A percentile compares a stretch with the other conserved stretches of the same genome.
These are phyloP conservation scores for Aphelenchoides fujianensis DNA, from an alignment of 1,140 invertebrate species.

Conservation along the genomic window DNA sequence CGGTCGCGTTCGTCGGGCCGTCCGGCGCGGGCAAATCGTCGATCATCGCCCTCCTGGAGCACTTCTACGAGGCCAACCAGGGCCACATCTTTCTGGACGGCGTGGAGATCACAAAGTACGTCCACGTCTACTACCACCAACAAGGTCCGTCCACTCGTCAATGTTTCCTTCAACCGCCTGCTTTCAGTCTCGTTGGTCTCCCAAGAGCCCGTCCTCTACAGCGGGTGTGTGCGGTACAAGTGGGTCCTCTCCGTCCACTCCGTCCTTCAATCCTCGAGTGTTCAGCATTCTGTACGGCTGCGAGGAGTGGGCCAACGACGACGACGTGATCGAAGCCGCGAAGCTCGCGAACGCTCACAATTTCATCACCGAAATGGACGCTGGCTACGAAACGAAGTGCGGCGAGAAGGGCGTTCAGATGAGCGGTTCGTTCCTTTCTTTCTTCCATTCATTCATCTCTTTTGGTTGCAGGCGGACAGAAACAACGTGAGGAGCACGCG, in stretches of 20 bases:
- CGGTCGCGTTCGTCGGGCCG: background rate
- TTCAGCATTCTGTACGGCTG: slow-evolving; percentile 26
- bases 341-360: slow-evolving; percentile 56
- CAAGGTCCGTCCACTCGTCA: too few species aligned
- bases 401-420: slow-evolving; percentile 58
- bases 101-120: slow-evolving; percentile 58
- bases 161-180: too few species aligned
- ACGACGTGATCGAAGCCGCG: slow-evolving; percentile 44
- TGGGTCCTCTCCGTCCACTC: too few species aligned
- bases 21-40: slow-evolving; percentile 63
- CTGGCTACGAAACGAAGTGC: slow-evolving; percentile 49
- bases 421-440: too few species aligned
- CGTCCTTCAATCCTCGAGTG: too few species aligned
- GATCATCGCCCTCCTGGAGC: slow-evolving; percentile 63
- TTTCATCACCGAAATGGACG: slow-evolving; percentile 50
- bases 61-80: slow-evolving; percentile 63
- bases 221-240: slow-evolving; percentile 54
- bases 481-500: too few species aligned
- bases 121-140: slow-evolving; percentile 62
- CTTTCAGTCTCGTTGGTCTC: slow-evolving; percentile 58
- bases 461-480: too few species aligned
- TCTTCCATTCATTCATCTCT: too few species aligned
- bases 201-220: slow-evolving; percentile 61
- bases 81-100: slow-evolving; percentile 63
- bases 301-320: slow-evolving; percentile 13